Evolutionary conservation across 2,888 invertebrate genomes (phyloP), one percentile per base, ranked within the genome.

Genomic region (Axea sp.): DNA sequence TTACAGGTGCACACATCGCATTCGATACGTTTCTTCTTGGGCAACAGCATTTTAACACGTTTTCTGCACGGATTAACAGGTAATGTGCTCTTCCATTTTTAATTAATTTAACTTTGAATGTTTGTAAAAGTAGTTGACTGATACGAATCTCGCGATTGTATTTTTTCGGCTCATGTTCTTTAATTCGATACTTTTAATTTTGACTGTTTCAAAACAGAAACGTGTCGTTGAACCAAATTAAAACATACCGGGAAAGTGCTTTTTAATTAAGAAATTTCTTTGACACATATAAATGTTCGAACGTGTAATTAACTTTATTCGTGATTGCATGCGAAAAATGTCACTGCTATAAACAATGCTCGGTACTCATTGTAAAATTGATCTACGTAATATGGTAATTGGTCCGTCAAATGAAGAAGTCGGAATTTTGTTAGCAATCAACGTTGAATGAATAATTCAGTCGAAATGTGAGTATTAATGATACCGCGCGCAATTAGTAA

Each of bases 391-490:
- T 55, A 30, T 8, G 26, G 26, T 41, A 55, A 41, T 55, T 55
- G 19, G 11, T 7, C 9, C n/a, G 37, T 30, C 39, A 30, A 39
- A 39, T 55, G 8, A 55, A 39, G 22, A 30, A 53, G 37, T n/a
- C 28, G 11, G 26, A 55, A 53, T 39, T 41, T 41, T 30, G 39
- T 55, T 41, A 19, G 55, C 41, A 55, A 57, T 57, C 57, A 57
- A 31, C 57, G 19, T 22, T 41, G 8, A 8, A 22, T 41, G 57
- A 41, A 31, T 57, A 57, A 39, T 57, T 57, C 31, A 41, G 41
- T 57, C 14, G 31, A 30, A 57, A 22, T 57, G 41, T 4, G 57
- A 22, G 28, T 41, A 41, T 41, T 31, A 41, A 41, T 41, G 14
- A 41, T 22, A 22, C 39, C 31, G 31, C 14, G 14, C 8, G 14